These are phyloP conservation scores for Rhineura floridana DNA, from an alignment of 2,113 vertebrate genomes.

Conservation along the genomic window DNA sequence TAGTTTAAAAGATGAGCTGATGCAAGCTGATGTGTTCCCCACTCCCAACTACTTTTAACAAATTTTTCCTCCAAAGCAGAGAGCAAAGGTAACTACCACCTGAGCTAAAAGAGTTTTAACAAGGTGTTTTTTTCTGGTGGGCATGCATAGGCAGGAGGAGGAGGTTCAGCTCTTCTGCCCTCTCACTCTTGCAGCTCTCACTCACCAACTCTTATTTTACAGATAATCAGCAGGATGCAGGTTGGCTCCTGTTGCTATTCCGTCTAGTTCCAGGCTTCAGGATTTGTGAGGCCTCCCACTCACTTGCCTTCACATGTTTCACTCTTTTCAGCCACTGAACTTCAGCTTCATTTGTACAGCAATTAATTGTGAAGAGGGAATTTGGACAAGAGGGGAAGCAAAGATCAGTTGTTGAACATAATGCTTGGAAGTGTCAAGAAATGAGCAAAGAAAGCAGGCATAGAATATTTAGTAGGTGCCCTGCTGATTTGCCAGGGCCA, in stretches of 20 bases:
- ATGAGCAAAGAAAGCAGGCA: constrained; percentile 62
- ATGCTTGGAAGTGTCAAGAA: constrained; percentile 60
- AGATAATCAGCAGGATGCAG: background rate
- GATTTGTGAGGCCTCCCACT: background rate
- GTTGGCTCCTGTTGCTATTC: background rate
- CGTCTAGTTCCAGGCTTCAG: accelerated
- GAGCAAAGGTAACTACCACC: background rate
- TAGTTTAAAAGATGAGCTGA: background rate
- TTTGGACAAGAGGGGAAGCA: background rate
- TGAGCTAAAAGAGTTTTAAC: background rate
- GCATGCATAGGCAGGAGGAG: background rate
- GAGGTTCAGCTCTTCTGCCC: background rate
- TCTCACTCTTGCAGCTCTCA: background rate
- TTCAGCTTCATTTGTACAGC: constrained; percentile 51
- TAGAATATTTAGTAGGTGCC: constrained; percentile 46
- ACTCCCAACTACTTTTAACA: background rate
- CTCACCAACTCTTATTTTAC: background rate
- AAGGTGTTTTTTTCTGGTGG: background rate
- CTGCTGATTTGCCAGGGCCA: constrained; percentile 61
- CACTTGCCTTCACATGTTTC: background rate
- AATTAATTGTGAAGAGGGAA: constrained; percentile 42
- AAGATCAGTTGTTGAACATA: constrained; percentile 57
- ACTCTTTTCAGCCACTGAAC: constrained; percentile 30
- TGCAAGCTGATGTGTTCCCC: background rate
- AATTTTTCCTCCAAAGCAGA: too few species aligned